Conservation (phyloP, 1,140 invertebrate genomes). For the Anoplolepis gracilipes region DNA sequence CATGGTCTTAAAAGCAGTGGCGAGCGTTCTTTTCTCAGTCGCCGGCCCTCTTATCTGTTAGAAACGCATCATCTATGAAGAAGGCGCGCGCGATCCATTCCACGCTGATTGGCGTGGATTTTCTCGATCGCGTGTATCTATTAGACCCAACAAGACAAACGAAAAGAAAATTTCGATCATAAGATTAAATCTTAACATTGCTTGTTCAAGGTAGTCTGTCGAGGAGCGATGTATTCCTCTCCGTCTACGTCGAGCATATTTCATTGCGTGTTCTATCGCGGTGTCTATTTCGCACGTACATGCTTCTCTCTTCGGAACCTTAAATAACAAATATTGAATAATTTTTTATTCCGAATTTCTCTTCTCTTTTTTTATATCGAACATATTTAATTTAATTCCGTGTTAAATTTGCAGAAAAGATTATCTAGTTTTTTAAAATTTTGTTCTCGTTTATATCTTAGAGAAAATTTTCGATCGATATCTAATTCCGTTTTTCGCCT, state of each 20-base stretch:
- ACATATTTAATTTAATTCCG: too few species aligned
- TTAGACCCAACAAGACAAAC: too few species aligned
- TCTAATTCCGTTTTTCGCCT: slow-evolving; percentile 44
- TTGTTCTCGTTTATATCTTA: not conserved
- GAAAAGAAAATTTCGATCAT: slow-evolving; percentile 29
- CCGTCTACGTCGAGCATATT: not conserved
- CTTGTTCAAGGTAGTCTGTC: not conserved
- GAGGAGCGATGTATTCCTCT: slow-evolving; percentile 17
- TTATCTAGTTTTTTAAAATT: not conserved
- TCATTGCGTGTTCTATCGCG: slow-evolving; percentile 24
- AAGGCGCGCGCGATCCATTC: not conserved
- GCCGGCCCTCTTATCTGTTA: slow-evolving; percentile 17
- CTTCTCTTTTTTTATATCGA: too few species aligned
- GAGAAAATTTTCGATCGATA: not conserved
- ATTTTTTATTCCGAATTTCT: slow-evolving; percentile 35
- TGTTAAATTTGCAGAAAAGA: not conserved
- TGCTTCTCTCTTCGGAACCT: not conserved
- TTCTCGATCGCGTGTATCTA: slow-evolving; percentile 10
- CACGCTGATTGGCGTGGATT: slow-evolving; percentile 21
- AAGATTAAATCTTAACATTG: slow-evolving; percentile 47
- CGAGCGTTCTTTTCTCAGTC: slow-evolving; percentile 52
- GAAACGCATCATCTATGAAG: slow-evolving; percentile 5
- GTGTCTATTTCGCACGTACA: slow-evolving; percentile 12
- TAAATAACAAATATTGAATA: not conserved
- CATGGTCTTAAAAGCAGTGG: slow-evolving; percentile 63